Conservation (phyloP, 1,140 invertebrate genomes). For the Chrysopa pallens region DNA sequence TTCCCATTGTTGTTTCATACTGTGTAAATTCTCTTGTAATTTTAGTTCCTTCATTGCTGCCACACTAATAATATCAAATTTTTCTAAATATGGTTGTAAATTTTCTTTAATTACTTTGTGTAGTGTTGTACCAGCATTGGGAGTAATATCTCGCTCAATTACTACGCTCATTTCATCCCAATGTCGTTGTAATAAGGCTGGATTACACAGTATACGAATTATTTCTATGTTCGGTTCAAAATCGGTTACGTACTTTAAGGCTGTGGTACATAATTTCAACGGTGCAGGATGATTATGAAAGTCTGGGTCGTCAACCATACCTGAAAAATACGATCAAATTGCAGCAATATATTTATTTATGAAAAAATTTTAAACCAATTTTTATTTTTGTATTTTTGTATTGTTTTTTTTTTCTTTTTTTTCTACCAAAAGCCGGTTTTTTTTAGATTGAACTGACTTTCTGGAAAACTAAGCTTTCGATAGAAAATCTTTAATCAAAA, state of each 20-base stretch:
- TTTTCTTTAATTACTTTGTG: slow-evolving; percentile 62
- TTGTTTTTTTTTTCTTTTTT: too few species aligned
- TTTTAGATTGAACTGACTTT: too few species aligned
- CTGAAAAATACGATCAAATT: too few species aligned
- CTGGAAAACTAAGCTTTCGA: too few species aligned
- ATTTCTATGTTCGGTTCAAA: slow-evolving; percentile 67
- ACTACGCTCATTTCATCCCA: slow-evolving; percentile 82
- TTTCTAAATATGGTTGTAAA: slow-evolving; percentile 51
- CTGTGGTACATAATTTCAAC: slow-evolving; percentile 50
- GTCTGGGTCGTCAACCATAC: slow-evolving; percentile 54
- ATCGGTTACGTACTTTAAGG: slow-evolving; percentile 53
- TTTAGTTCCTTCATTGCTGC: slow-evolving; percentile 75
- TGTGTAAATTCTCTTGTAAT: slow-evolving; percentile 56
- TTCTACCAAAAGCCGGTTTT: too few species aligned
- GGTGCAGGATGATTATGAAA: slow-evolving; percentile 57
- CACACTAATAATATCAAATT: slow-evolving; percentile 77
- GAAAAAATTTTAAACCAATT: too few species aligned
- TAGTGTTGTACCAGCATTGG: slow-evolving; percentile 68
- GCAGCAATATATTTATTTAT: too few species aligned
- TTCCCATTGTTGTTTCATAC: slow-evolving; percentile 77
- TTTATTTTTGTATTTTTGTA: too few species aligned
- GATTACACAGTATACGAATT: slow-evolving; percentile 72
- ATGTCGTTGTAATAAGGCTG: slow-evolving; percentile 66
- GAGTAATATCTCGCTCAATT: slow-evolving; percentile 66
- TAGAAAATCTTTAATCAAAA: too few species aligned